Percentiles rank a stretch among this genome's conserved stretches.
phyloP scores from a whole-genome alignment of 2,797 vertebrate species.

The Parauchenoglanis ngamensis region DNA sequence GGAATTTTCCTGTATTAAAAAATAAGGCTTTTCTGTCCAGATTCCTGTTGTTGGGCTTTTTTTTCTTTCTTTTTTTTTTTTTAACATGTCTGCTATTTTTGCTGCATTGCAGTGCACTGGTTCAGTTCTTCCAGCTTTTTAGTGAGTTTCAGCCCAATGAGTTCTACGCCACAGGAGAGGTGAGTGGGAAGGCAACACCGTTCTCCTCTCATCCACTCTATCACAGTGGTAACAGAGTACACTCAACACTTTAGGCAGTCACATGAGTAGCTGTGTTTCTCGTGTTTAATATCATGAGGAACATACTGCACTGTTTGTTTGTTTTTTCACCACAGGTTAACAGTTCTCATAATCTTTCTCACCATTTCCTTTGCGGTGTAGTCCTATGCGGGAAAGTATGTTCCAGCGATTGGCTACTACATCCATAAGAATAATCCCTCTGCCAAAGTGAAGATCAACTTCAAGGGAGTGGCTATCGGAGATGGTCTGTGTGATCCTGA shows the following conservation, averaged over 20 bases:
- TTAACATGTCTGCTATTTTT: constrained; percentile 42
- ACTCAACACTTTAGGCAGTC: background rate
- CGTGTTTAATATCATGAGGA: background rate
- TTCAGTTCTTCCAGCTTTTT: constrained; percentile 85
- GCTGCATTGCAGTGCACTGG: constrained; percentile 72
- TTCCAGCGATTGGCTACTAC: constrained; percentile 79
- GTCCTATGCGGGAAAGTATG: constrained; percentile 84
- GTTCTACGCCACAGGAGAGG: constrained; percentile 86
- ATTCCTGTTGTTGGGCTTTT: background rate
- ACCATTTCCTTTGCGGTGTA: constrained; percentile 45
- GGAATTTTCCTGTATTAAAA: background rate
- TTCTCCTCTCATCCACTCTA: background rate
- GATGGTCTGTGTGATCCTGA: constrained; percentile 85
- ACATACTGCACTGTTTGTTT: background rate
- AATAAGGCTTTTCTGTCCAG: background rate
- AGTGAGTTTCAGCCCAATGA: constrained; percentile 83
- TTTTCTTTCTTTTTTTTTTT: background rate
- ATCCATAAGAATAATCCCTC: constrained; percentile 81
- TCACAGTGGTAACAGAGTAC: background rate
- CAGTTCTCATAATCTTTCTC: background rate
- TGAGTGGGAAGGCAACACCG: constrained; percentile 57
- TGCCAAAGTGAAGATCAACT: constrained; percentile 77
- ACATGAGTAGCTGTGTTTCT: background rate
- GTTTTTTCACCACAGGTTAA: background rate
- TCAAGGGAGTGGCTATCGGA: constrained; percentile 82